Evolutionary conservation across 2,797 vertebrate species (phyloP).

Genomic region (Sebastiscus albofasciatus): DNA sequence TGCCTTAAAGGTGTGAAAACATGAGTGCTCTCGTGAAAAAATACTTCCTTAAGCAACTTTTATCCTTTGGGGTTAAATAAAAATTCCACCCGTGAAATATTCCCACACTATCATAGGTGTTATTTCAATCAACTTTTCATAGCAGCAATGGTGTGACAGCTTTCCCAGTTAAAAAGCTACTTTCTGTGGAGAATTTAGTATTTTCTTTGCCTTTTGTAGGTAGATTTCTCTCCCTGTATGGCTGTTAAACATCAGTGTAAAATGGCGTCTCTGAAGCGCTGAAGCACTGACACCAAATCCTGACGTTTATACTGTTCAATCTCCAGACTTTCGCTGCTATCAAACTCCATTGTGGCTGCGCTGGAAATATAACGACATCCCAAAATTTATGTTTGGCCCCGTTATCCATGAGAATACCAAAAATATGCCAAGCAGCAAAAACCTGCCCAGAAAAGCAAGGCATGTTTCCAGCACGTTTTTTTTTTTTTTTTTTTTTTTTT

Average conservation of each 20-base stretch:
- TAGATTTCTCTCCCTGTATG: neutral
- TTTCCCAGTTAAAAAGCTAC: neutral
- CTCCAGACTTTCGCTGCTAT: conserved; percentile 34
- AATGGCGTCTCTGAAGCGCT: conserved; percentile 15
- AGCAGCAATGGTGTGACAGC: neutral
- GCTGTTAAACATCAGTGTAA: conserved; percentile 19
- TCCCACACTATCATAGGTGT: neutral
- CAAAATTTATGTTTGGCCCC: conserved; percentile 51
- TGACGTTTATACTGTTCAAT: conserved; percentile 30
- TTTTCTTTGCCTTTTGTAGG: neutral
- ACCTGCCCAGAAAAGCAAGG: conserved; percentile 59
- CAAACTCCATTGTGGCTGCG: conserved; percentile 29
- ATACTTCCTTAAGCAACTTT: conserved; percentile 2
- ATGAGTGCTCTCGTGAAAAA: neutral
- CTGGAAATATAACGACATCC: conserved; percentile 39
- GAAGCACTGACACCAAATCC: conserved; percentile 17
- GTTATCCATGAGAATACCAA: conserved; percentile 56
- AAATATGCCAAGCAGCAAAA: conserved; percentile 57
- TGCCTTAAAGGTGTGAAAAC: conserved; percentile 21
- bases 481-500: conserved; percentile 27
- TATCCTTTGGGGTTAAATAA: neutral
- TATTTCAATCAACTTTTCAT: conserved; percentile 4
- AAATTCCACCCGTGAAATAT: neutral
- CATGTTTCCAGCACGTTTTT: conserved; percentile 38
- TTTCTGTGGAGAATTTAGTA: conserved; percentile 2